Evolutionary conservation across 2,797 vertebrate genomes (phyloP).

Genomic region (Ciconia nigra): DNA sequence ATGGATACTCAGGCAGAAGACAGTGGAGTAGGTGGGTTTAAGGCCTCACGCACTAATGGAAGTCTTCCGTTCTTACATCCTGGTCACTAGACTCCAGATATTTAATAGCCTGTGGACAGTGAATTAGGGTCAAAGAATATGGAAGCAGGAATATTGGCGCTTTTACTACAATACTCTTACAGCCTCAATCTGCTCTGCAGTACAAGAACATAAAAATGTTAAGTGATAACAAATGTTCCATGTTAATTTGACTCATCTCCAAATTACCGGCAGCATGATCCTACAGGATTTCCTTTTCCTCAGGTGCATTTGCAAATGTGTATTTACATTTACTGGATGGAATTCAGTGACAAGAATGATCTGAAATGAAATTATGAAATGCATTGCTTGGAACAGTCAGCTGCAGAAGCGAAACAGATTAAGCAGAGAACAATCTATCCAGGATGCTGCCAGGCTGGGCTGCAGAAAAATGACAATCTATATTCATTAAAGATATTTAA

Average conservation of each 20-base stretch:
- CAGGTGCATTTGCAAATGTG: neutral
- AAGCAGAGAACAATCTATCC: neutral
- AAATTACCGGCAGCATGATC: neutral
- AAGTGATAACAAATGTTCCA: neutral
- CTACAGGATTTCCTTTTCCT: slow-evolving; percentile 23
- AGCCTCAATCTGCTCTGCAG: neutral
- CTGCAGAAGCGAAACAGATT: neutral
- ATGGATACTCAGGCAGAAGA: neutral
- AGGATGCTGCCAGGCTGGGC: neutral
- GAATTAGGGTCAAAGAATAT: neutral
- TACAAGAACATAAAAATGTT: neutral
- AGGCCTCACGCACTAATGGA: neutral
- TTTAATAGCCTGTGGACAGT: neutral
- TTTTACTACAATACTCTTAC: neutral
- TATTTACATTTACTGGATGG: slow-evolving; percentile 22
- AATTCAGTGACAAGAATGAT: slow-evolving; percentile 20
- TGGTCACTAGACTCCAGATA: neutral
- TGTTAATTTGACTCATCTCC: neutral
- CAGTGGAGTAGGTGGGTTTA: neutral
- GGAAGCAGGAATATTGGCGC: neutral
- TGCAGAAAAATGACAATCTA: neutral
- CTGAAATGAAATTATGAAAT: slow-evolving; percentile 12
- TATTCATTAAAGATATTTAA: slow-evolving; percentile 34
- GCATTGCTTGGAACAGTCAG: neutral
- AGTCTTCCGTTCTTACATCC: neutral